Conservation (phyloP, 2,113 vertebrate genomes). For the Ophiodon elongatus region DNA sequence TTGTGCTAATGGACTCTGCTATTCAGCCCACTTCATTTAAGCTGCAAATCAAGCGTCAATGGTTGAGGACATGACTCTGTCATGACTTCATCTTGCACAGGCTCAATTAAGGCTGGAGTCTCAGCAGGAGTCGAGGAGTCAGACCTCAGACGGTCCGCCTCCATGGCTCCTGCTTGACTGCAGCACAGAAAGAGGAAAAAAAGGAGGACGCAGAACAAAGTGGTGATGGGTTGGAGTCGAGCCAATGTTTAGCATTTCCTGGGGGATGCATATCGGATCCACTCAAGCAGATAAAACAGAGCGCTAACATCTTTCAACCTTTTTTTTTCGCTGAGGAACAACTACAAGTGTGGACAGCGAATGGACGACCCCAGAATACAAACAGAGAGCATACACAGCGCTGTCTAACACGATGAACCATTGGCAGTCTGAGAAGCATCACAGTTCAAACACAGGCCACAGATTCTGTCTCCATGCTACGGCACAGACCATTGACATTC, state of each 20-base stretch:
- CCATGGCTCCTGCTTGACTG: not conserved
- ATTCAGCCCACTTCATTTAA: conserved; percentile 73
- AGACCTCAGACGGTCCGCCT: conserved; percentile 28
- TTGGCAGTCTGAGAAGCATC: conserved; percentile 13
- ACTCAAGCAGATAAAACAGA: conserved; percentile 50
- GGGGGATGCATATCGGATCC: conserved; percentile 44
- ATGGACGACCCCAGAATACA: conserved; percentile 36
- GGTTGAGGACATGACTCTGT: conserved; percentile 52
- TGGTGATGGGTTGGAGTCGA: conserved; percentile 32
- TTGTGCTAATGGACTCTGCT: conserved; percentile 79
- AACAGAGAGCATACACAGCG: conserved; percentile 22
- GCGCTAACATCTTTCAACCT: conserved; percentile 57
- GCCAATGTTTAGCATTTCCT: conserved; percentile 54
- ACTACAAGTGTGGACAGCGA: conserved; percentile 33
- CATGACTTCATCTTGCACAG: conserved; percentile 70
- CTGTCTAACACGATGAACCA: conserved; percentile 23
- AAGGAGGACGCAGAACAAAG: conserved; percentile 13
- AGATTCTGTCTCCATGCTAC: conserved; percentile 11
- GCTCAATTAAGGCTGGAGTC: conserved; percentile 68
- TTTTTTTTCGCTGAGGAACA: conserved; percentile 46
- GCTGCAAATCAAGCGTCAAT: conserved; percentile 74
- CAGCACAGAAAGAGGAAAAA: conserved; percentile 2
- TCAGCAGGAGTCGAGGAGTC: conserved; percentile 48
- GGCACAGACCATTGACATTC: conserved; percentile 23
- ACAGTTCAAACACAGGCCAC: conserved; percentile 54